A percentile compares a stretch with the other conserved stretches of the same genome.
Conservation (phyloP, 2,888 invertebrate genomes). For the Conistra vaccinii region DNA sequence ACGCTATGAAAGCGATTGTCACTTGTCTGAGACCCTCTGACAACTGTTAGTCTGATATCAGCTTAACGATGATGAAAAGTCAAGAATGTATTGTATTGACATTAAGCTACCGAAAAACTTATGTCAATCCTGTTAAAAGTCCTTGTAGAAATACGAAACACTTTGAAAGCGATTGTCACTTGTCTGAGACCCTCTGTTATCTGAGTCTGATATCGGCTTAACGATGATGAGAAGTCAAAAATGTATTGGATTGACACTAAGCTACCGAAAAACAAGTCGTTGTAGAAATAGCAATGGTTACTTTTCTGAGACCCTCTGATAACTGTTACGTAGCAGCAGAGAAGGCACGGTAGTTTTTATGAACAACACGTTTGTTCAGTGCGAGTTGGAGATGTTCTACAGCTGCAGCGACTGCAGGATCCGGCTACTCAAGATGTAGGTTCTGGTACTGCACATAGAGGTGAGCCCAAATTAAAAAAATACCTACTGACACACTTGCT, state of each 20-base stretch:
- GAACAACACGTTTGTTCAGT: background rate
- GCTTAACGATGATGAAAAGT: too few relatives aligned
- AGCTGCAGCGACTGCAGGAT: background rate
- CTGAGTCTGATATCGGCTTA: background rate
- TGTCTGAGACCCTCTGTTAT: too few relatives aligned
- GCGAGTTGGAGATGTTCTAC: background rate
- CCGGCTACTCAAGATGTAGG: background rate
- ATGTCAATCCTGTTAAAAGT: too few relatives aligned
- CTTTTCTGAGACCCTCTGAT: too few relatives aligned
- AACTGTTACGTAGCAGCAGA: background rate
- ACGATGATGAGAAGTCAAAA: too few relatives aligned
- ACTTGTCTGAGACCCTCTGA: background rate
- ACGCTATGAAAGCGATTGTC: background rate
- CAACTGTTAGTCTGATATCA: background rate
- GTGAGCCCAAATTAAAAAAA: background rate
- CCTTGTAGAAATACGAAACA: background rate
- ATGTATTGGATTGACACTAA: background rate
- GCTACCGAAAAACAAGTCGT: background rate
- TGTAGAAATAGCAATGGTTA: background rate
- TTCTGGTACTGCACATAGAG: background rate
- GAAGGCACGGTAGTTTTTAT: background rate
- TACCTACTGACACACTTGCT: background rate
- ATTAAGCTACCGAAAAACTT: background rate
- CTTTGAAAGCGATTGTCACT: background rate
- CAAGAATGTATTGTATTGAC: background rate